Percentiles rank a stretch among this genome's conserved stretches.
phyloP scores from a whole-genome alignment of 2,113 vertebrate genomes.

The Scortum barcoo region DNA sequence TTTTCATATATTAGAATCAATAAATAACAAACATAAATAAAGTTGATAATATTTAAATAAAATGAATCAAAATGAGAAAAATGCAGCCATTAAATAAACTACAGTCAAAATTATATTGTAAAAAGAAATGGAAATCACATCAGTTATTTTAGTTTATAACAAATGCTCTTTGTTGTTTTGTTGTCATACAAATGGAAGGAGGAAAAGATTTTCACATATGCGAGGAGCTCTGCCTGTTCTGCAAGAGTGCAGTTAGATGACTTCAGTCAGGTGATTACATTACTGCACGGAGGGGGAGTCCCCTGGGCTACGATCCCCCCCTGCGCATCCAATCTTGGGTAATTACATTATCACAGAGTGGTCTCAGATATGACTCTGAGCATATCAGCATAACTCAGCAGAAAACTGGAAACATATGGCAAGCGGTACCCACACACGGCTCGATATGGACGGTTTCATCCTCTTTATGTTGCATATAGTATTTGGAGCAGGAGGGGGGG shows the following conservation, averaged over 20 bases:
- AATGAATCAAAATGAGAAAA: not conserved
- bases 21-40: not conserved
- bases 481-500: constrained; percentile 84
- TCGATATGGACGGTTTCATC: not conserved
- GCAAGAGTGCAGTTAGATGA: constrained; percentile 34
- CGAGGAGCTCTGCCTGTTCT: not conserved
- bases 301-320: constrained; percentile 47
- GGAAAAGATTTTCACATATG: not conserved
- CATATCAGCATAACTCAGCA: constrained; percentile 18
- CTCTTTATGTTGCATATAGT: constrained; percentile 69
- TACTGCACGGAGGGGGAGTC: constrained; percentile 36
- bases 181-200: not conserved
- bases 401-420: constrained; percentile 72
- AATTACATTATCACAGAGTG: constrained; percentile 69
- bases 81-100: not conserved
- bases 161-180: not conserved
- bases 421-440: constrained; percentile 48
- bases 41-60: not conserved
- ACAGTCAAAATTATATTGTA: not conserved
- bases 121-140: not conserved
- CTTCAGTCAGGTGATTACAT: constrained; percentile 61
- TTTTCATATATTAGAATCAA: not conserved
- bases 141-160: not conserved
- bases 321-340: constrained; percentile 63
- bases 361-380: constrained; percentile 43